Evolutionary conservation across 2,797 vertebrate genomes (phyloP).

Genomic region (Tapirus indicus): DNA sequence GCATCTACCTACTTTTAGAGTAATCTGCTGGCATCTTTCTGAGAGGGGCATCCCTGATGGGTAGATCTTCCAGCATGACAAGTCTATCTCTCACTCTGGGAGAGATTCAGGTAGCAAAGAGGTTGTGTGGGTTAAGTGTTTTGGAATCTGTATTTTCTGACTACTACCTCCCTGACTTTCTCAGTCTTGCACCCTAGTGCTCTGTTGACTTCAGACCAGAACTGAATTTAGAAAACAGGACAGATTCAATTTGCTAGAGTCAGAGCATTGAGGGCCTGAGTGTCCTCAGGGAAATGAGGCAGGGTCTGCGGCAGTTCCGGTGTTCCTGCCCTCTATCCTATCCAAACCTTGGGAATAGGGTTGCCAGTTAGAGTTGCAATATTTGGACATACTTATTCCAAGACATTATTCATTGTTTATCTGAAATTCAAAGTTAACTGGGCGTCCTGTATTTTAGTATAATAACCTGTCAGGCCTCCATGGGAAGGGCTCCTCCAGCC

Average conservation of each 20-base stretch:
- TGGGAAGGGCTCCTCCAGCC: not conserved
- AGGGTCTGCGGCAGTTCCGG: not conserved
- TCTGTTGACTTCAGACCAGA: not conserved
- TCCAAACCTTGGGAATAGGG: not conserved
- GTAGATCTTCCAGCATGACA: not conserved
- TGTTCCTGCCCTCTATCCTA: fast-evolving
- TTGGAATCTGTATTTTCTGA: not conserved
- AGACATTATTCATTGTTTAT: not conserved
- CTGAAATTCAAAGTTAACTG: conserved; percentile 25
- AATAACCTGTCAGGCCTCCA: not conserved
- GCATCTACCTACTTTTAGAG: not conserved
- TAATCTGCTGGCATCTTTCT: conserved; percentile 3
- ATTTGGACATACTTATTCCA: not conserved
- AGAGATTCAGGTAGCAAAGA: not conserved
- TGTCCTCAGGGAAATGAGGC: not conserved
- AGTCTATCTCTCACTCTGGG: not conserved
- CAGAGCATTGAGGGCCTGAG: not conserved
- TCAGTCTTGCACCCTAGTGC: not conserved
- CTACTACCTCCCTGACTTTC: not conserved
- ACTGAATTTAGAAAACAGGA: not conserved
- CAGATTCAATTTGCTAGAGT: not conserved
- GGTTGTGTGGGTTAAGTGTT: not conserved
- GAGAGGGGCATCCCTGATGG: not conserved
- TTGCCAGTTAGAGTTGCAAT: not conserved
- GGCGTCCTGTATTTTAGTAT: not conserved